phyloP scores from a whole-genome alignment of 2,888 invertebrate genomes.

The Andrena marginata region DNA sequence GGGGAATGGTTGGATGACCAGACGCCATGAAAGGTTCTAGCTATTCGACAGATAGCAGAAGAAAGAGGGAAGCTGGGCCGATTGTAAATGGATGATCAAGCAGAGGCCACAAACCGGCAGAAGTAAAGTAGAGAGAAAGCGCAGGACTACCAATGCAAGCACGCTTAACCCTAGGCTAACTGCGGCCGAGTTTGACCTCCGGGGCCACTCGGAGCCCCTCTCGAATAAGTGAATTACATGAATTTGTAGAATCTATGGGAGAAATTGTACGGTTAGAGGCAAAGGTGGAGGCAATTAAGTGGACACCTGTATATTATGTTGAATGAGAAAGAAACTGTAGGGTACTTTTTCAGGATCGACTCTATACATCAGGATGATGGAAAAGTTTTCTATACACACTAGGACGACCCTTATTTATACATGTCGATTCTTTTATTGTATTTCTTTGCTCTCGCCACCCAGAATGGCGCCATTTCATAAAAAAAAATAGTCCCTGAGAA shows the following conservation, averaged over 20 bases:
- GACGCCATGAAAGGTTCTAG: constrained; percentile 47
- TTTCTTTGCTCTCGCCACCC: too few species aligned
- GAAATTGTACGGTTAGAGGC: not conserved
- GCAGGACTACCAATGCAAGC: constrained; percentile 74
- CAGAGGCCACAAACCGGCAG: constrained; percentile 62
- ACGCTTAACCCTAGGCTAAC: constrained; percentile 53
- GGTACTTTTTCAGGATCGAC: too few species aligned
- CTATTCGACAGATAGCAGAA: constrained; percentile 10
- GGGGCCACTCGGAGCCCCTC: not conserved
- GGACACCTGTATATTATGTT: too few species aligned
- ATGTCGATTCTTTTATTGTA: too few species aligned
- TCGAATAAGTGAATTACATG: not conserved
- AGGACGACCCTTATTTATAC: too few species aligned
- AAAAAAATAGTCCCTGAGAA: too few species aligned
- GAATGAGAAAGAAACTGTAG: too few species aligned
- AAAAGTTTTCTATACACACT: too few species aligned
- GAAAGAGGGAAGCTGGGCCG: constrained; percentile 12
- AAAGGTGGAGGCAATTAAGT: not conserved
- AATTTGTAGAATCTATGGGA: not conserved
- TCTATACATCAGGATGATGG: too few species aligned
- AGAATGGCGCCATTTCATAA: too few species aligned
- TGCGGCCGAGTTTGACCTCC: not conserved
- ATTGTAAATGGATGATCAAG: constrained; percentile 55
- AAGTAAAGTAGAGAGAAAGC: constrained; percentile 64
- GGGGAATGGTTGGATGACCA: constrained; percentile 41